Conservation (phyloP, 2,113 vertebrate genomes). For the Tragelaphus buxtoni region DNA sequence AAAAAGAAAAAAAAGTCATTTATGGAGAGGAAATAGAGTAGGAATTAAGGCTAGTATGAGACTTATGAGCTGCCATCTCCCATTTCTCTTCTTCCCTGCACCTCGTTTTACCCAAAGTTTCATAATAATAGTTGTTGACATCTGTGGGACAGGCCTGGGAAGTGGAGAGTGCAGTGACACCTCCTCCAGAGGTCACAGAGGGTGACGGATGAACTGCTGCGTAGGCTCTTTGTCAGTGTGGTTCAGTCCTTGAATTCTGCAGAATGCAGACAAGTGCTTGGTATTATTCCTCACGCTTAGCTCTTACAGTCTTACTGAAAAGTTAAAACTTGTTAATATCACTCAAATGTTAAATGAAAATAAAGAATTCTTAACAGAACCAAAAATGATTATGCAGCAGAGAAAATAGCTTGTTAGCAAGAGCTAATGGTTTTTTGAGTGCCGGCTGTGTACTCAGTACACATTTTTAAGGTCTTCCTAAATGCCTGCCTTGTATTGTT, state of each 20-base stretch:
- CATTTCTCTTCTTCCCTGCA: background rate
- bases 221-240: background rate
- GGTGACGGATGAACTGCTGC: background rate
- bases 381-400: background rate
- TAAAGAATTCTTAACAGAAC: background rate
- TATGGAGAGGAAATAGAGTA: background rate
- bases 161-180: background rate
- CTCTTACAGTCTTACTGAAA: background rate
- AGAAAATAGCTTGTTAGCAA: background rate
- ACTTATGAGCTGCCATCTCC: background rate
- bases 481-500: background rate
- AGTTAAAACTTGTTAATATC: background rate
- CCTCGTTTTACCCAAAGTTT: background rate
- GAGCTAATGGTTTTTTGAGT: background rate
- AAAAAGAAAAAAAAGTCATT: background rate
- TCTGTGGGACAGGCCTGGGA: background rate
- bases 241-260: background rate
- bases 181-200: background rate
- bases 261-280: background rate
- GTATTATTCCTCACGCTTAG: background rate
- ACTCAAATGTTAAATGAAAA: constrained; percentile 10
- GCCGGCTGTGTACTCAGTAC: background rate
- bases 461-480: background rate
- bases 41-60: background rate
- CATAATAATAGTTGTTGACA: background rate